Evolutionary conservation across 2,113 vertebrate genomes (phyloP).

Genomic region (Alces alces): DNA sequence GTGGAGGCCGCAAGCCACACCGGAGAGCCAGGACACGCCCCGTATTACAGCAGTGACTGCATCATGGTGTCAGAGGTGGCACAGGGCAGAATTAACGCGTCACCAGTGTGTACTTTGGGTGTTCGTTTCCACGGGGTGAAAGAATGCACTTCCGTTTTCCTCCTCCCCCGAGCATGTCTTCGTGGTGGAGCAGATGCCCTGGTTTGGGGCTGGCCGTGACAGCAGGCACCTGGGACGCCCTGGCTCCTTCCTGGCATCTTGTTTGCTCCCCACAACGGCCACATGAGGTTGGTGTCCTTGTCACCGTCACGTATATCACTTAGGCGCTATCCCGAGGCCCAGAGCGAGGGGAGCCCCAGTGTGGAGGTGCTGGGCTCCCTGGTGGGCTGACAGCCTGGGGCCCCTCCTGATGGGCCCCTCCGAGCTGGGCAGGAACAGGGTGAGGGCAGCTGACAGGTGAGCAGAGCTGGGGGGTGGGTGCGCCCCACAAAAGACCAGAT

Average conservation of each 20-base stretch:
- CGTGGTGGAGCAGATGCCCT: not conserved
- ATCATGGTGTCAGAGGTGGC: not conserved
- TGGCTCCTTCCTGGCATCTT: not conserved
- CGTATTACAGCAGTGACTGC: fast-evolving
- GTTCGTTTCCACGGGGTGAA: not conserved
- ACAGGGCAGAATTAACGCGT: not conserved
- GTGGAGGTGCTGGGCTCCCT: not conserved
- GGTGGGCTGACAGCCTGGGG: too few relatives aligned
- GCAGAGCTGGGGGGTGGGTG: not conserved
- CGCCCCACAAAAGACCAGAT: not conserved
- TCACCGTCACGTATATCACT: fast-evolving
- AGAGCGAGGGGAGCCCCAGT: not conserved
- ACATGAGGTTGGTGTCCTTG: not conserved
- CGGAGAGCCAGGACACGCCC: fast-evolving
- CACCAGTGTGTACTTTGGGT: not conserved
- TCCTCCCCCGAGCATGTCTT: not conserved
- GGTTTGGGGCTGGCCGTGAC: not conserved
- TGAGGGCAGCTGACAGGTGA: not conserved
- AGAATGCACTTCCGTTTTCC: not conserved
- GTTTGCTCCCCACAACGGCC: not conserved
- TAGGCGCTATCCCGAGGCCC: not conserved
- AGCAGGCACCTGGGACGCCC: not conserved
- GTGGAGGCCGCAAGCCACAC: fast-evolving
- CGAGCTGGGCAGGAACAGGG: not conserved
- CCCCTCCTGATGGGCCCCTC: not conserved